Percentiles rank a stretch among this genome's conserved stretches.
Conservation (phyloP, 2,113 vertebrate genomes). For the Nerophis lumbriciformis region DNA sequence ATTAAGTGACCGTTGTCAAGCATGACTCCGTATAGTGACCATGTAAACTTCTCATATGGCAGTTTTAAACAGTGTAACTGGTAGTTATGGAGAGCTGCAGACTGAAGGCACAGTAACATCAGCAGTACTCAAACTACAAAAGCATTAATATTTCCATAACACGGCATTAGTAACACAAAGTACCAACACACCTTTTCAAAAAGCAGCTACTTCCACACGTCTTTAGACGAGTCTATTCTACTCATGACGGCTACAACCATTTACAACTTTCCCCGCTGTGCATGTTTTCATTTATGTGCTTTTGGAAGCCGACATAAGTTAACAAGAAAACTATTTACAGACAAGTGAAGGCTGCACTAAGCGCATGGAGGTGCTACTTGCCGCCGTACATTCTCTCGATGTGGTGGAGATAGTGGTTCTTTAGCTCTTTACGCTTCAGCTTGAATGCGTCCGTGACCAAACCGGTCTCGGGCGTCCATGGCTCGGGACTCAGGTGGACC, state of each 20-base stretch:
- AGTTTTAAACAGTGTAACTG: constrained; percentile 5
- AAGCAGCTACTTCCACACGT: neutral
- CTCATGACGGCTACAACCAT: constrained; percentile 28
- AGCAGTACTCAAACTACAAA: constrained; percentile 31
- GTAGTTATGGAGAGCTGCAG: constrained; percentile 22
- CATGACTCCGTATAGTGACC: constrained; percentile 8
- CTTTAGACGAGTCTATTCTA: constrained; percentile 1
- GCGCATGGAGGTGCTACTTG: constrained; percentile 67
- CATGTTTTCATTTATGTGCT: constrained; percentile 10
- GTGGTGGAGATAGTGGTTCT: constrained; percentile 90
- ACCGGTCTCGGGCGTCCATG: constrained; percentile 95
- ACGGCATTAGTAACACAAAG: constrained; percentile 12
- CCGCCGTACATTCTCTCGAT: constrained; percentile 96
- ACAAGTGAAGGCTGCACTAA: constrained; percentile 6
- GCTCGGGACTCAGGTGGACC: constrained; percentile 87
- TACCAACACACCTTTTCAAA: neutral
- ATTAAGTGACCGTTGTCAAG: neutral
- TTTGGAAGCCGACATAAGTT: constrained; percentile 3
- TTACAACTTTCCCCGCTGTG: constrained; percentile 29
- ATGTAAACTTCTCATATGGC: constrained; percentile 35
- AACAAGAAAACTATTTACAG: constrained; percentile 29
- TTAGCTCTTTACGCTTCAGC: constrained; percentile 93
- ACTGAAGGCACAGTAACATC: constrained; percentile 61
- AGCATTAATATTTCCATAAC: constrained; percentile 25
- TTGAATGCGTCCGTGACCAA: constrained; percentile 97